Conservation (phyloP, 2,113 vertebrate species). For the Erpornis zantholeuca region DNA sequence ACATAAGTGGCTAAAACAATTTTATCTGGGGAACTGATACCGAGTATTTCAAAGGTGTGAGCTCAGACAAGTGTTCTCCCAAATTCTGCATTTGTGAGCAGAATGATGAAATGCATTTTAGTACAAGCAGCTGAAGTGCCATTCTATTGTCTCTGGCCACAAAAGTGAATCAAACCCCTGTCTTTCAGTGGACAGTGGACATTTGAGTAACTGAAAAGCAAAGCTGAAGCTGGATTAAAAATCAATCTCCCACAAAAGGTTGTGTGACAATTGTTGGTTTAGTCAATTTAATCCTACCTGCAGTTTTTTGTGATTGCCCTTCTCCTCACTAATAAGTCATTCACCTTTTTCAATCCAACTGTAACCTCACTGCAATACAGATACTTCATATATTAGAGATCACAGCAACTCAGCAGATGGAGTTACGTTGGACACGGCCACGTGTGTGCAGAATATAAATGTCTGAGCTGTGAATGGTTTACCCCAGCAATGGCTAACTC, state of each 20-base stretch:
- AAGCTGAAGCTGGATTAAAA: background rate
- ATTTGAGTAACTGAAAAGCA: background rate
- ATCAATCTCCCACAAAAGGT: background rate
- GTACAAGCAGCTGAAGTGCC: background rate
- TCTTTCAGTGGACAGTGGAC: background rate
- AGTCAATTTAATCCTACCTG: background rate
- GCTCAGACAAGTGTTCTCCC: background rate
- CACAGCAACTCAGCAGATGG: background rate
- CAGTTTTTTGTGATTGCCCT: background rate
- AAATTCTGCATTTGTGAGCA: background rate
- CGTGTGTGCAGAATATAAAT: background rate
- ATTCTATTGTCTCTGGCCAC: background rate
- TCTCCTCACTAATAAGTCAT: no score
- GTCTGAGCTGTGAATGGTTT: background rate
- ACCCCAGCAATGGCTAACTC: background rate
- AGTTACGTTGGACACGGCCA: background rate
- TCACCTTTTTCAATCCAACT: background rate
- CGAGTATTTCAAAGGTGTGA: background rate
- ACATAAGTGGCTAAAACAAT: background rate
- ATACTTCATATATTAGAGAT: background rate
- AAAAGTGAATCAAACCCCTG: background rate
- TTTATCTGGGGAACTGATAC: background rate
- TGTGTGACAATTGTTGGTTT: background rate
- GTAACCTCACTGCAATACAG: background rate
- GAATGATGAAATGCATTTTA: background rate